These are phyloP conservation scores for Aleiodes sp. DNA, from an alignment of 1,140 invertebrate genomes.

Conservation along the genomic window DNA sequence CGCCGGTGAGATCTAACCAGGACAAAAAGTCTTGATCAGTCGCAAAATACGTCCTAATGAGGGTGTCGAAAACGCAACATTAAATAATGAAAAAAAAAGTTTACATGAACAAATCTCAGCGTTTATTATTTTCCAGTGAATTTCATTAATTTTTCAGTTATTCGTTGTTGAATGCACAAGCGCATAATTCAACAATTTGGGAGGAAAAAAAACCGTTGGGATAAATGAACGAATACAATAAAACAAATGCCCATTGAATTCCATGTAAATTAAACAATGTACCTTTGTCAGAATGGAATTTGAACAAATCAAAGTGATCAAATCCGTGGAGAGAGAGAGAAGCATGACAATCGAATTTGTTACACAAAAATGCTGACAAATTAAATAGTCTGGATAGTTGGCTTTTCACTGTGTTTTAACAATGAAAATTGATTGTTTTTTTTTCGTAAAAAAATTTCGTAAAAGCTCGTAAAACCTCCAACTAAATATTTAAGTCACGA, in stretches of 20 bases:
- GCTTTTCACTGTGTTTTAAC: neutral
- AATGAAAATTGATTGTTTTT: no score
- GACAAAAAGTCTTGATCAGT: no score
- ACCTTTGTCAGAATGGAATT: conserved; percentile 29
- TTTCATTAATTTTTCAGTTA: neutral
- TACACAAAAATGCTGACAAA: conserved; percentile 33
- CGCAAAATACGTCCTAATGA: no score
- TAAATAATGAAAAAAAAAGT: no score
- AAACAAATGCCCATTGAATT: conserved; percentile 24
- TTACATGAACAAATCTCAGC: neutral
- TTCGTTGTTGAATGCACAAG: neutral
- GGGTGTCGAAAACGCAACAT: no score
- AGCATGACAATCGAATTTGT: conserved; percentile 25
- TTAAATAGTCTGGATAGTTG: conserved; percentile 4
- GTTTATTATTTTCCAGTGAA: neutral
- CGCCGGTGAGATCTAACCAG: no score
- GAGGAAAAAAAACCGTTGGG: neutral
- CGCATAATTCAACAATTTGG: neutral
- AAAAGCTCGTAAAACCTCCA: no score
- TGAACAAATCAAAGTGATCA: conserved; percentile 36
- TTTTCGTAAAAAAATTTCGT: no score
- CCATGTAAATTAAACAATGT: conserved; percentile 12
- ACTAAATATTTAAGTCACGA: neutral
- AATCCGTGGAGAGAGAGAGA: conserved; percentile 35
- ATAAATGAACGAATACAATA: neutral